These are phyloP conservation scores for Distichodus sexfasciatus DNA, from an alignment of 2,797 vertebrate species.

Conservation along the genomic window DNA sequence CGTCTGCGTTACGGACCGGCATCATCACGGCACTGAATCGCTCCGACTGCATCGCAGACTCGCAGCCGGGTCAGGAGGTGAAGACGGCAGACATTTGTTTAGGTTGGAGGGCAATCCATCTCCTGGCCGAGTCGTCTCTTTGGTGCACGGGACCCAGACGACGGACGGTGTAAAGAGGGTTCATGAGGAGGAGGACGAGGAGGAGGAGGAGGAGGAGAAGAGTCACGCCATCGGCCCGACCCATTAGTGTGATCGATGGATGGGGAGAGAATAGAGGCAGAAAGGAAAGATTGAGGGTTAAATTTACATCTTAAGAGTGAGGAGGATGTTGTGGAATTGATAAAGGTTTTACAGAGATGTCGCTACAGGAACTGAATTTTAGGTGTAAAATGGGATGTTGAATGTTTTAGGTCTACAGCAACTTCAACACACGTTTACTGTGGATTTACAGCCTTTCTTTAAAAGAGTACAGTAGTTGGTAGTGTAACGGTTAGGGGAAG, in stretches of 20 bases:
- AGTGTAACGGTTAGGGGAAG: too few species aligned
- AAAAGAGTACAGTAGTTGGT: too few species aligned
- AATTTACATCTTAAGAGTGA: not conserved
- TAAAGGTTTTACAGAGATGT: not conserved
- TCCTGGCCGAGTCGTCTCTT: constrained; percentile 46
- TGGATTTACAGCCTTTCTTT: too few species aligned
- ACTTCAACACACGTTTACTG: too few species aligned
- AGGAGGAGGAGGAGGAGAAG: too few species aligned
- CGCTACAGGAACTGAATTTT: too few species aligned
- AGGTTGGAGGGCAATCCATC: constrained; percentile 45
- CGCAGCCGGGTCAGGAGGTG: constrained; percentile 43
- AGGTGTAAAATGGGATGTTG: too few species aligned
- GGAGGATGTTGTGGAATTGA: not conserved
- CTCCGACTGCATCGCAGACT: constrained; percentile 35
- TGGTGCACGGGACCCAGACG: constrained; percentile 10
- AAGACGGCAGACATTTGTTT: constrained; percentile 34
- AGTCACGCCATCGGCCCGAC: not conserved
- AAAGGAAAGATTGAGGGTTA: constrained; percentile 1
- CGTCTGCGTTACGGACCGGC: constrained; percentile 52
- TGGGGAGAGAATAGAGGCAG: constrained; percentile 1
- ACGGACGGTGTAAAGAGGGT: not conserved
- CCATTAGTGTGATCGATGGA: constrained; percentile 43
- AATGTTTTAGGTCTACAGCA: too few species aligned
- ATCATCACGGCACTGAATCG: not conserved
- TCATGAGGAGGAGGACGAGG: constrained; percentile 17